Conservation (phyloP, 1,140 invertebrate species). For the Cheumatopsyche charites region DNA sequence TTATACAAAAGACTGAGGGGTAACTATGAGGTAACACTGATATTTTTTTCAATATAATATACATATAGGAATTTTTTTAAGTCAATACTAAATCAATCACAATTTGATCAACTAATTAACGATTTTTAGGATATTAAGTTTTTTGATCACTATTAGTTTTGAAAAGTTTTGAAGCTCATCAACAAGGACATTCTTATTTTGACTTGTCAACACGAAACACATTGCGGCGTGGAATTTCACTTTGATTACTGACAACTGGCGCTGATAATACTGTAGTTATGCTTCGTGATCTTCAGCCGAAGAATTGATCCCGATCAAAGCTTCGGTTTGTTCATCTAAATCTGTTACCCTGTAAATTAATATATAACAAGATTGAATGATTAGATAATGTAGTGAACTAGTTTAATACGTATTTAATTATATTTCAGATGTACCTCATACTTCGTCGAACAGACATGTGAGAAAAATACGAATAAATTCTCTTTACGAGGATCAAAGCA, state of each 20-base stretch:
- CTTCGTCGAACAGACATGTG: slow-evolving; percentile 47
- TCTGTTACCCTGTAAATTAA: slow-evolving; percentile 66
- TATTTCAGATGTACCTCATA: slow-evolving; percentile 59
- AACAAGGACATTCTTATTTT: not conserved
- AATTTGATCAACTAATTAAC: not conserved
- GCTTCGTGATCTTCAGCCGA: slow-evolving; percentile 62
- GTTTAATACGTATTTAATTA: not conserved
- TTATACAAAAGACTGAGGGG: not conserved
- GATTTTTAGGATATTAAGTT: not conserved
- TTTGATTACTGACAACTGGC: not conserved
- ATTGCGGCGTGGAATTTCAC: not conserved
- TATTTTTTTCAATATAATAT: not conserved
- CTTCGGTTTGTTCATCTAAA: slow-evolving; percentile 76
- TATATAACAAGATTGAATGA: slow-evolving; percentile 22
- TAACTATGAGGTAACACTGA: slow-evolving; percentile 15
- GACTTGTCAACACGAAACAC: not conserved
- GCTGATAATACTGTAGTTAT: slow-evolving; percentile 49
- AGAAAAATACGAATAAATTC: slow-evolving; percentile 55
- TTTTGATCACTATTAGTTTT: not conserved
- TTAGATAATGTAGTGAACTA: slow-evolving; percentile 35
- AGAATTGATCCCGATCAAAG: slow-evolving; percentile 69
- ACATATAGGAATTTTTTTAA: not conserved
- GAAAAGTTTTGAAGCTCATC: not conserved
- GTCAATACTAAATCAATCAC: slow-evolving; percentile 6
- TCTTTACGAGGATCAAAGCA: slow-evolving; percentile 68